phyloP scores from a whole-genome alignment of 1,140 invertebrate genomes.

The Magallana angulata region DNA sequence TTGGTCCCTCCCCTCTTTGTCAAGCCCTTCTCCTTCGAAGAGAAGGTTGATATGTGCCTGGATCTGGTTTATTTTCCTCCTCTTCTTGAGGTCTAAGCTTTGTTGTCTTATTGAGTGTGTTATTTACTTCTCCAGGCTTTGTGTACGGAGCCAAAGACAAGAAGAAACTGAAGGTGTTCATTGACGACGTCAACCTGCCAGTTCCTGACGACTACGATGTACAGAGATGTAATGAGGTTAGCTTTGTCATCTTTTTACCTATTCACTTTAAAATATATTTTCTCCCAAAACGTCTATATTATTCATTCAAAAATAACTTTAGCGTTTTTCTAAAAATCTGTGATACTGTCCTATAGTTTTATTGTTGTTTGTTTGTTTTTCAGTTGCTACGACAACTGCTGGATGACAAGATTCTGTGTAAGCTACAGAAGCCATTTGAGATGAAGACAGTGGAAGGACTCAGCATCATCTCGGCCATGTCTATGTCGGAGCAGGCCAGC shows the following conservation, averaged over 20 bases:
- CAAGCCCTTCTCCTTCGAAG: no score
- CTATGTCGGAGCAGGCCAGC: constrained; percentile 72
- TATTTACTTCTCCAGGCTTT: constrained; percentile 67
- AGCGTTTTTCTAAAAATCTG: no score
- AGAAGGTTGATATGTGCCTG: no score
- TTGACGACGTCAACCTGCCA: constrained; percentile 79
- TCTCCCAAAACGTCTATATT: no score
- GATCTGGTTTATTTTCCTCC: no score
- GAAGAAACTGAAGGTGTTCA: constrained; percentile 78
- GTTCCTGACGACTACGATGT: constrained; percentile 71
- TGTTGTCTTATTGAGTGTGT: background rate
- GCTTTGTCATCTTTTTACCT: no score
- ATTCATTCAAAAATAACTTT: no score
- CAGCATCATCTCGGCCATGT: constrained; percentile 75
- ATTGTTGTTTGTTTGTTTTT: constrained; percentile 43
- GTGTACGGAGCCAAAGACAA: constrained; percentile 79
- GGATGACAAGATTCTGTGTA: constrained; percentile 76
- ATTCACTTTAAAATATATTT: no score
- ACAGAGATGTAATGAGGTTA: constrained; percentile 77
- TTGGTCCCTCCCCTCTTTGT: no score
- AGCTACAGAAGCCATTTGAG: constrained; percentile 78
- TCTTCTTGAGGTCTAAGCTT: no score
- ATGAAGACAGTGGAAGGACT: constrained; percentile 76
- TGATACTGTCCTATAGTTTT: background rate
- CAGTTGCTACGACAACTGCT: constrained; percentile 77